Conservation (phyloP, 1,140 invertebrate genomes). For the Oncopodura yosiiana region DNA sequence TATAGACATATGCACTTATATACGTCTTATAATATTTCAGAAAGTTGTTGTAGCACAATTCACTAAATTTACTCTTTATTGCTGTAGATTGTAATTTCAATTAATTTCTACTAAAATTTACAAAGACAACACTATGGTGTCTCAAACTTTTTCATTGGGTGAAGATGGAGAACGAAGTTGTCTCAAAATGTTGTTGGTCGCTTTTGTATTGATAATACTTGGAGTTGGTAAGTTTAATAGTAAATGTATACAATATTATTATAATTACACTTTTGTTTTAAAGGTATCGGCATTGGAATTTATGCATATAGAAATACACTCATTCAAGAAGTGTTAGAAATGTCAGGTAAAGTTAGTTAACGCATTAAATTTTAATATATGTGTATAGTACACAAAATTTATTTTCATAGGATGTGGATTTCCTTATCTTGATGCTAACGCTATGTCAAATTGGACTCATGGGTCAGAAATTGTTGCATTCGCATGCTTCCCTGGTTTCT, state of each 20-base stretch:
- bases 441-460: constrained; percentile 19
- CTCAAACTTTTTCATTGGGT: constrained; percentile 20
- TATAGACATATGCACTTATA: too few relatives aligned
- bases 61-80: too few relatives aligned
- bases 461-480: constrained; percentile 14
- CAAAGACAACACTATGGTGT: constrained; percentile 21
- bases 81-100: too few relatives aligned
- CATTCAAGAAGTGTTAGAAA: background rate
- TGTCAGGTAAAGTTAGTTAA: background rate
- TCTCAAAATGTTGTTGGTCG: background rate
- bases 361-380: background rate
- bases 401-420: constrained; percentile 15
- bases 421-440: constrained; percentile 23
- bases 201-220: background rate
- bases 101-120: too few relatives aligned
- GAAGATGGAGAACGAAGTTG: constrained; percentile 13
- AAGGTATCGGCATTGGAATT: constrained; percentile 10
- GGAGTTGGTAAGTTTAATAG: background rate
- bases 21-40: too few relatives aligned
- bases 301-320: constrained; percentile 12
- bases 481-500: constrained; percentile 26
- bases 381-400: too few relatives aligned
- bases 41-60: too few relatives aligned
- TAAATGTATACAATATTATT: too few relatives aligned
- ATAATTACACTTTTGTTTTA: constrained; percentile 2